Base-by-base conservation (phyloP, 2,888 invertebrate species). In the Osedax frankpressi region DNA sequence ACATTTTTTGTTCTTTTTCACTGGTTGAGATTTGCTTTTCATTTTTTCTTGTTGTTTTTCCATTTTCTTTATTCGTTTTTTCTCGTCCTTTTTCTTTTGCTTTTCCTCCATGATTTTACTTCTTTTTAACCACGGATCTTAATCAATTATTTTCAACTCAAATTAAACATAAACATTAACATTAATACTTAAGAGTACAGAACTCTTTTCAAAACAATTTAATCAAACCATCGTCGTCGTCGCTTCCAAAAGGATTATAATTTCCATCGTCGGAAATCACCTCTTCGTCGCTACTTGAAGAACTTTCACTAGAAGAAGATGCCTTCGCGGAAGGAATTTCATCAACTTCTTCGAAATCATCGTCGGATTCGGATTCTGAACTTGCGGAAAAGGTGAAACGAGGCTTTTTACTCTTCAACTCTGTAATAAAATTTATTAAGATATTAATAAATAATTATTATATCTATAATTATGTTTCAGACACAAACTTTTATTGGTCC, bases 241-340 rank as follows among this genome's bases (percentile, higher is more conserved):
- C 93, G 71, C 89, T 90, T 82, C 90, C 91, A 81, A 92, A 92
- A n/a, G 94, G 94, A 87, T 95, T 94, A 83, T 92, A 93, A 86
- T 93, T 93, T 75, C 90, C 90, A 78, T 79, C 80, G 28, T 78
- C 79, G 71, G 79, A 80, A 72, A 72, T 77, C n/a, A 27, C 30
- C n/a, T 72, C 74, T 30, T 77, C 78, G 77, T 73, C 78, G 27
- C 80, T 80, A 63, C 78, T 79, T 27, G 77, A 77, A 0, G 79
- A 80, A 2, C 76, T 74, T 29, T 79, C 80, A 76, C 79, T 79
- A 6, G 76, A 76, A 69, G 28, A 28, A 11, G 29, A 28, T 26
- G 69, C 27, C 69, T 11, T 44, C 44, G 19, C 11, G 11, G 6
- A 19, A 44, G 44, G 44, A 1, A 25, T 27, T 11, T 69, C 68